Conservation (phyloP, 2,888 invertebrate genomes). For the Craniophora ligustri region DNA sequence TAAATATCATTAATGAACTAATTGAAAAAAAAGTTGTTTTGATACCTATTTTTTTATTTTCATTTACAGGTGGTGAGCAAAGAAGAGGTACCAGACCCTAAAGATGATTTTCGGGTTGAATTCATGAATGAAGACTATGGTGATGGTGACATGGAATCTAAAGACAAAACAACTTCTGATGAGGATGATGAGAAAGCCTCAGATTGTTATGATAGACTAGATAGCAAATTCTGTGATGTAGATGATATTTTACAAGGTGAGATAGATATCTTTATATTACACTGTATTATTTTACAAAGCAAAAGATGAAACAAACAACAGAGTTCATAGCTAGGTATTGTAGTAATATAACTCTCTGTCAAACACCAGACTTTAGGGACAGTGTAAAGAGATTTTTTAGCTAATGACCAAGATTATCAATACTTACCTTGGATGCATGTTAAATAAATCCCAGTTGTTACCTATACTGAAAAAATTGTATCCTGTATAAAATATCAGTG, state of each 20-base stretch:
- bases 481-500: too few species aligned
- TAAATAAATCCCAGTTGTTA: too few species aligned
- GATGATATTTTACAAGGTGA: constrained; percentile 52
- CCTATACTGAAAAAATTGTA: too few species aligned
- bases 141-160: constrained; percentile 37
- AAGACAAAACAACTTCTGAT: constrained; percentile 41
- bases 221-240: constrained; percentile 51
- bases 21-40: too few species aligned
- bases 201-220: constrained; percentile 33
- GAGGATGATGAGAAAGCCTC: constrained; percentile 31
- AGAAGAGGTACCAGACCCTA: constrained; percentile 32
- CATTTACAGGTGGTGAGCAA: constrained; percentile 39
- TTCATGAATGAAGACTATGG: constrained; percentile 40
- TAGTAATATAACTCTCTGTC: too few species aligned
- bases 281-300: background rate
- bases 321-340: too few species aligned
- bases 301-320: too few species aligned
- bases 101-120: constrained; percentile 36
- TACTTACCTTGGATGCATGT: too few species aligned
- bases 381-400: too few species aligned
- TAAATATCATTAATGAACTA: too few species aligned
- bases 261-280: background rate
- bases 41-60: background rate
- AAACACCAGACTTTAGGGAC: too few species aligned
- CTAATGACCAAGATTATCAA: too few species aligned